Base-by-base conservation (phyloP, 2,888 invertebrate genomes). In the Dryobotodes eremita region DNA sequence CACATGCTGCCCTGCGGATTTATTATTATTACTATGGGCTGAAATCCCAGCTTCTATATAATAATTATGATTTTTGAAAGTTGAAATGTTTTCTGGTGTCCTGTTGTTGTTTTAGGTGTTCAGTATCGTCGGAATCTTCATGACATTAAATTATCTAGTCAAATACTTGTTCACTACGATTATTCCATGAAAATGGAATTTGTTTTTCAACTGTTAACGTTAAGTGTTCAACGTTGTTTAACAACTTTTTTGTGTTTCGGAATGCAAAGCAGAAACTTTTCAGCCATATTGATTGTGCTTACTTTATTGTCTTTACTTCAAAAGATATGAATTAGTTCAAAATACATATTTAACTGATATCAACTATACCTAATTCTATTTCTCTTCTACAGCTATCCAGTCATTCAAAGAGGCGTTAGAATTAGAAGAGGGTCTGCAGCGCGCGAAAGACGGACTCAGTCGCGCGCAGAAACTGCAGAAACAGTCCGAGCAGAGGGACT, bases 381-480 rank as follows among this genome's bases (percentile, higher is more conserved):
- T 53, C 53, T 20, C 17, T 36, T 57, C 20, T 70, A 13, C 94
- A 98, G 99, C 99, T 66, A 98, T 99, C 91, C 97, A 97, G 84
- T 98, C 99, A 91, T 99, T 97, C 96, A 98, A 98, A 90, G 97
- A 98, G 76, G 99, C 99, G 0, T 93, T 98, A 80, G 98, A 98
- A 89, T 95, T 99, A 50, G 99, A 99, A 88, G 98, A 98, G 61
- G 97, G 98, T 48, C 97, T 98, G 82, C 97, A 98, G 87, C 97
- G 99, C 85, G 99, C 99, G 2, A 98, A 98, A 93, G 99, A 99
- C 81, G 99, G 99, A 0, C 93, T 99, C 42, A 97, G 98, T 82
- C 98, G 98, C 89, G 99, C 99, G 5, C 99, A 99, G 95, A 98
- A 99, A 92, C 95, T 99, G 88, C 98, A 99, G 95, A 99, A 99